Base-by-base conservation (phyloP, 1,140 invertebrate species). In the Drosophila nigromelanica region DNA sequence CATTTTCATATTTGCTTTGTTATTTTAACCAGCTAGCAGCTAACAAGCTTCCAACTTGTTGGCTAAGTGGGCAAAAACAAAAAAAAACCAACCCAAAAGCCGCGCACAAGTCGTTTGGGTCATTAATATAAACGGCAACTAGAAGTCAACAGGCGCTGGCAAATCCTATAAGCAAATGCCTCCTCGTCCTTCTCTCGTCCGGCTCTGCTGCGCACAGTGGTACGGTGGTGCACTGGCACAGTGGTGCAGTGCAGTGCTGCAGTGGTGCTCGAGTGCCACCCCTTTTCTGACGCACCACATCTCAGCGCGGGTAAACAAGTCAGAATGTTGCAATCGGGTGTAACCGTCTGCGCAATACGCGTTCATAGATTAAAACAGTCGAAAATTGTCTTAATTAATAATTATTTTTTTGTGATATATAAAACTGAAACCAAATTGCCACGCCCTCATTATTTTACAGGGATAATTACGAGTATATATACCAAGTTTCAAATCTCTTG, bases 111-210 rank as follows among this genome's bases (percentile, higher is more conserved):
- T 61, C n/a, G 30, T 10, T 11, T 21, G 52, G 54, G 54, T 69
- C 77, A 85, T 85, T 85, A 85, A 85, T 85, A 86, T 80, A 86
- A 86, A 73, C 75, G 82, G 58, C 82, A 87, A 87, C 78, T 78
- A 70, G 82, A 73, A 86, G 82, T 86, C 81, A 86, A 86, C 82
- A 86, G 78, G 81, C 81, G 52, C 55, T 45, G 70, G 76, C 62
- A 75, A 75, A 86, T 80, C 77, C 67, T 72, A 64, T 86, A 86
- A 78, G 70, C 78, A 77, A 86, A 80, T 78, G 76, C 59, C 47
- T 45, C 59, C 47, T 45, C 35, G 42, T 56, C 62, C 40, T 42
- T 14, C 33, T 24, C 21, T 24, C 21, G 42, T 5, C 27, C 27
- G 27, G 27, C 27, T 24, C 21, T 24, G 27, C 27, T 27, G 56